Percentiles rank a stretch among this genome's conserved stretches.
These are phyloP conservation scores for Pseudorectes ferrugineus DNA, from an alignment of 2,113 vertebrate species.

Conservation along the genomic window DNA sequence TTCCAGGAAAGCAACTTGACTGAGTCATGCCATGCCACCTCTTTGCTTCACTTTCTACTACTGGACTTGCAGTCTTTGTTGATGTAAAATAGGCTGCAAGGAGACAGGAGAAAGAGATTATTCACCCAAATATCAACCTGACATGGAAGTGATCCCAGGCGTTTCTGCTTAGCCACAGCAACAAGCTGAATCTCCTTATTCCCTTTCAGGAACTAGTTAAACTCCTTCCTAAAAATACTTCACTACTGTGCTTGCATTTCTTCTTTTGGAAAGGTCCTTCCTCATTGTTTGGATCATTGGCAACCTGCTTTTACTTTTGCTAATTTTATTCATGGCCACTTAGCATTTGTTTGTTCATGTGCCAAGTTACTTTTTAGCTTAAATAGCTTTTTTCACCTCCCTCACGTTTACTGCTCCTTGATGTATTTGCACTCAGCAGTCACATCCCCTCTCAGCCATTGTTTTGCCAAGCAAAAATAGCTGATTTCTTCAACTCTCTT, in stretches of 20 bases:
- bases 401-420: conserved; percentile 1
- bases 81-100: background rate
- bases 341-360: conserved; percentile 19
- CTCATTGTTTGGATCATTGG: background rate
- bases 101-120: background rate
- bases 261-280: background rate
- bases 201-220: background rate
- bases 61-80: background rate
- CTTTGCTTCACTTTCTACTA: background rate
- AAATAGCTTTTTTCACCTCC: conserved; percentile 6
- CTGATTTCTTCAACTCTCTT: background rate
- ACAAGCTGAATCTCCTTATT: background rate
- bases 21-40: background rate
- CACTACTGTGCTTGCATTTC: background rate
- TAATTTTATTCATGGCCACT: conserved; percentile 19
- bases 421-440: background rate
- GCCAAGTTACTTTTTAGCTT: conserved; percentile 12
- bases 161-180: background rate
- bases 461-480: background rate
- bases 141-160: background rate
- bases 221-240: background rate
- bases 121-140: background rate
- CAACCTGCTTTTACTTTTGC: background rate
- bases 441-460: background rate
- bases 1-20: background rate